These are phyloP conservation scores for Palythoa grandis DNA, from an alignment of 92 coral and sea anemone species.

Conservation along the genomic window DNA sequence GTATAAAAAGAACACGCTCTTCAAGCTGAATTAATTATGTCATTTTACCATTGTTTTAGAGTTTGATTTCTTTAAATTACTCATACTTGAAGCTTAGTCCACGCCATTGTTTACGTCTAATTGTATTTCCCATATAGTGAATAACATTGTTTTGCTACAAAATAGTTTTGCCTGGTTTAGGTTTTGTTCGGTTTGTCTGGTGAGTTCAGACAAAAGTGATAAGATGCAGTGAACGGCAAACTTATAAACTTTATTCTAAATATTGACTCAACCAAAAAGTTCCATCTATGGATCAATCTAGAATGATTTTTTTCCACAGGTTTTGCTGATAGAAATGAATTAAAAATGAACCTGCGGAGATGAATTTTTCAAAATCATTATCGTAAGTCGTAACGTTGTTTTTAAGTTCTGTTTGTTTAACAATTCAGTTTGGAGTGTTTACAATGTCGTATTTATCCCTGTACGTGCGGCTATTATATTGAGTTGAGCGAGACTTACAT, in stretches of 20 bases:
- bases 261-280: not conserved
- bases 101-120: not conserved
- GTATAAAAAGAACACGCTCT: not conserved
- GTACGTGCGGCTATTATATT: not conserved
- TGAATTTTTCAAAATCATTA: too few relatives aligned
- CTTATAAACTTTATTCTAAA: not conserved
- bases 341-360: too few relatives aligned
- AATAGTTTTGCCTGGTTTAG: not conserved
- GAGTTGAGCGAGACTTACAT: not conserved
- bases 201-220: not conserved
- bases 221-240: not conserved
- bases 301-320: too few relatives aligned
- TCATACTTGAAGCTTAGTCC: not conserved
- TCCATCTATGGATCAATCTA: not conserved
- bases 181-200: not conserved
- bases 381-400: not conserved
- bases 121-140: not conserved
- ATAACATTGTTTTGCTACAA: not conserved
- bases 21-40: not conserved
- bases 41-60: not conserved
- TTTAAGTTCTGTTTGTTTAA: not conserved
- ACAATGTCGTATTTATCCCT: not conserved
- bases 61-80: conserved; percentile 16
- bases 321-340: too few relatives aligned
- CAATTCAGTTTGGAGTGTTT: conserved; percentile 21